These are phyloP conservation scores for Pollenia amentaria DNA, from an alignment of 2,888 invertebrate genomes.

Conservation along the genomic window DNA sequence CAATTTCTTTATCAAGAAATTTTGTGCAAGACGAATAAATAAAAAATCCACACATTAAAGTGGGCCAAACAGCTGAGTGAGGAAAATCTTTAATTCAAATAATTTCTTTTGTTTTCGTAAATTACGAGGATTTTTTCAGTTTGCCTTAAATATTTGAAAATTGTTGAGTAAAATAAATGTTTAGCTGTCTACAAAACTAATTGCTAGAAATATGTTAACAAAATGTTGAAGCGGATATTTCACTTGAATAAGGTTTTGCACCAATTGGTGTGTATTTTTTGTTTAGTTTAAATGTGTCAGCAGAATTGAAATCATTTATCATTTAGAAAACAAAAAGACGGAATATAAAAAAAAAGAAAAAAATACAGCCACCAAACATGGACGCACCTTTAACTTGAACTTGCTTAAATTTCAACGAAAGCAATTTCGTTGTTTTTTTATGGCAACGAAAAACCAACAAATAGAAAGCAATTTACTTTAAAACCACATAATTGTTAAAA, in stretches of 20 bases:
- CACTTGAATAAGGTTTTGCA: background rate
- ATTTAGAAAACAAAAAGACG: constrained; percentile 20
- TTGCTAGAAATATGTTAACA: constrained; percentile 32
- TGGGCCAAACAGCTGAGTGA: too few relatives aligned
- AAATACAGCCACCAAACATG: background rate
- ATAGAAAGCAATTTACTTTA: constrained; percentile 34
- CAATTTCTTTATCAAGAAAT: too few relatives aligned
- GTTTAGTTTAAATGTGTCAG: constrained; percentile 28
- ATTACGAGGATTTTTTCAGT: background rate
- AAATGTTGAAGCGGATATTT: constrained; percentile 14
- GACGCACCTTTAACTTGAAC: constrained; percentile 1
- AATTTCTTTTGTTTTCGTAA: background rate
- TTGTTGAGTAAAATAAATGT: constrained; percentile 28
- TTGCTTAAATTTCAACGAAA: background rate
- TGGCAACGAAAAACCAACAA: background rate
- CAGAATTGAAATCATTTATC: constrained; percentile 58
- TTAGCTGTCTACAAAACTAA: constrained; percentile 34
- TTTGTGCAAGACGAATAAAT: too few relatives aligned
- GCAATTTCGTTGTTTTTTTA: background rate
- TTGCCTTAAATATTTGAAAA: constrained; percentile 2
- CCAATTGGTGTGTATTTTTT: background rate
- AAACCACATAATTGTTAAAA: constrained; percentile 37
- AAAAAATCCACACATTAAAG: too few relatives aligned
- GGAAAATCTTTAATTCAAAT: background rate
- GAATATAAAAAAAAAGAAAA: background rate